A percentile compares a stretch with the other conserved stretches of the same genome.
phyloP scores from a whole-genome alignment of 2,797 vertebrate genomes.

The Lutjanus campechanus region DNA sequence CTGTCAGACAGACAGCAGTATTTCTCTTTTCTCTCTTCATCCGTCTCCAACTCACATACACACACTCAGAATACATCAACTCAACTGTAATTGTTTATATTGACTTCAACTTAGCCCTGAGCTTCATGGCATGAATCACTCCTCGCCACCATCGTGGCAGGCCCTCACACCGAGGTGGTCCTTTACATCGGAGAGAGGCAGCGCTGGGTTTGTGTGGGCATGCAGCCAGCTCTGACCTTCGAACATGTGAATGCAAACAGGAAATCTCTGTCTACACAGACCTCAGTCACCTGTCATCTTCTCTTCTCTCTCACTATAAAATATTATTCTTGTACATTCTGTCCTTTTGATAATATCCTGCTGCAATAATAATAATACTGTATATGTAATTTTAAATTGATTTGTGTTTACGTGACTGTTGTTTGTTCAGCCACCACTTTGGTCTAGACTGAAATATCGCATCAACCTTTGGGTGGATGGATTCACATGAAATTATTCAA shows the following conservation, averaged over 20 bases:
- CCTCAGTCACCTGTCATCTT: constrained; percentile 42
- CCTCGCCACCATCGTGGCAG: constrained; percentile 16
- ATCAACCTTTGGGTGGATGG: not conserved
- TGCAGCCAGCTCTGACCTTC: constrained; percentile 60
- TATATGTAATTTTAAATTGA: not conserved
- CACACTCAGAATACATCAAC: constrained; percentile 51
- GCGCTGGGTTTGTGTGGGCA: constrained; percentile 65
- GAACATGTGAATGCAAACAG: constrained; percentile 59
- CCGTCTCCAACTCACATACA: constrained; percentile 23
- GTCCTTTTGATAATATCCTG: not conserved
- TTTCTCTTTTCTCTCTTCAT: constrained; percentile 43
- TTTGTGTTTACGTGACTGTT: not conserved
- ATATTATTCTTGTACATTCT: constrained; percentile 26
- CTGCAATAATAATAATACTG: not conserved
- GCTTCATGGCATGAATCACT: constrained; percentile 60
- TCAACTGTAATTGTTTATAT: constrained; percentile 67
- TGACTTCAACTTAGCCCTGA: constrained; percentile 56
- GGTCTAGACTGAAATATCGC: not conserved
- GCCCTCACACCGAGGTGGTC: constrained; percentile 62
- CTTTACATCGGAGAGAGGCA: constrained; percentile 32
- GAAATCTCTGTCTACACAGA: constrained; percentile 48
- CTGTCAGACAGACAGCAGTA: constrained; percentile 31
- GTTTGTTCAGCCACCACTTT: not conserved
- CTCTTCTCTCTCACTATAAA: not conserved
- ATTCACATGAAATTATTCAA: not conserved